phyloP scores from a whole-genome alignment of 2,113 vertebrate genomes.

The Hippocampus zosterae region DNA sequence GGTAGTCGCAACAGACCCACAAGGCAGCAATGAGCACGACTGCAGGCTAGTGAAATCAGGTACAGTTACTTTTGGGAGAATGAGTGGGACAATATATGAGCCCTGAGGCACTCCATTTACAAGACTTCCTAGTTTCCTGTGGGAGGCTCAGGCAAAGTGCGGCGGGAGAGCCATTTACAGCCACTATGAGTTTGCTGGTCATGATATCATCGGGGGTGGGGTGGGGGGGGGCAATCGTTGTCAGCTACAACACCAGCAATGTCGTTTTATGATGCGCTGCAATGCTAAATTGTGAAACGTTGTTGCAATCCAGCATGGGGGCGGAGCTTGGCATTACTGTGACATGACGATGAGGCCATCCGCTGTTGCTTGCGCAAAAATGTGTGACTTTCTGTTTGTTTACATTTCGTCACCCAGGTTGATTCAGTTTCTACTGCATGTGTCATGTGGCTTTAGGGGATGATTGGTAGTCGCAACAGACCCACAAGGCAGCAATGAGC shows the following conservation, averaged over 20 bases:
- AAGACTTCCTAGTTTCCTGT: background rate
- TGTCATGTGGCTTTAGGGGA: background rate
- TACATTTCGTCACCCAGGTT: background rate
- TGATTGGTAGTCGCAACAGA: background rate
- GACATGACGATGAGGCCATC: background rate
- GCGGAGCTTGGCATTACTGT: background rate
- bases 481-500: background rate
- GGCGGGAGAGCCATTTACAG: background rate
- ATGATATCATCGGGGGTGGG: background rate
- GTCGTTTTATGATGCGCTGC: no score
- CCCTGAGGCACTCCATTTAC: slow-evolving; percentile 1
- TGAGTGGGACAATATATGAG: background rate
- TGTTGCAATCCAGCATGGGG: background rate
- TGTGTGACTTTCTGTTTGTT: background rate
- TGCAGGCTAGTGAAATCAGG: background rate
- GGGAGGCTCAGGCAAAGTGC: background rate
- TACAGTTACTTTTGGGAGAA: background rate
- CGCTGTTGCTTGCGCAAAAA: background rate
- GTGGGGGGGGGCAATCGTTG: no score
- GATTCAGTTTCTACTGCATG: background rate
- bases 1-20: background rate
- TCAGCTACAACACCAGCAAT: no score
- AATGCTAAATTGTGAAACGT: no score
- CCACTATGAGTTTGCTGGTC: background rate
- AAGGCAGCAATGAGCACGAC: background rate